Evolutionary conservation across 2,797 vertebrate species (phyloP), one percentile per base, ranked within the genome.

Genomic region (Aldrovandia affinis): DNA sequence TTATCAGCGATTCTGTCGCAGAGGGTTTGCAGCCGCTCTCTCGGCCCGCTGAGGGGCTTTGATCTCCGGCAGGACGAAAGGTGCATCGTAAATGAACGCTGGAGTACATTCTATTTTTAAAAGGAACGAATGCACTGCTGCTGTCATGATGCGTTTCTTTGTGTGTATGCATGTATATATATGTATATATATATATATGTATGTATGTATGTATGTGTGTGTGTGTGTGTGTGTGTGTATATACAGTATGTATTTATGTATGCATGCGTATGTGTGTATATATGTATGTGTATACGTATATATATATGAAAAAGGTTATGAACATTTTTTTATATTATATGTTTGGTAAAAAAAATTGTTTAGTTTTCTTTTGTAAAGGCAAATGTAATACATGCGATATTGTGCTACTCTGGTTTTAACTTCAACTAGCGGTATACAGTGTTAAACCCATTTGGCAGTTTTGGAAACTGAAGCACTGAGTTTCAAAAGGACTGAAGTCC

Each of bases 281-380:
- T 20, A 18, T 57, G 15, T 20, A 57, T 52, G 7, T 8, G 63
- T 12, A 30, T 22, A 42, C 20, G 15, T 70, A 70, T 39, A 20
- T 4, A 42, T 18, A 65, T 8, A 1, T 8, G 30, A 33, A 5
- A 68, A 50, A 50, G 6, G 12, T 50, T 50, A 12, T 50, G 12
- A 6, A 6, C 12, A 50, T 12, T 50, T 50, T 50, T 50, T 6
- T 50, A 50, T 50, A 50, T 50, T 50, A 5, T 50, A 6, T 50
- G 88, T 90, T 90, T 14, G 57, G 5, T 85, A 90, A 90, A 88
- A 90, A 88, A 91, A 85, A 88, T 89, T 55, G 88, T 89, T 65
- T 65, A 2, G 63, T n/a, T 30, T 10, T 65, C 39, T 54, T 30
- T 79, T 54, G 6, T n/a, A 44, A 50, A 78, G 12, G 36, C 42